Percentiles rank a stretch among this genome's conserved stretches.
These are phyloP conservation scores for Caenorhabditis sp. DNA, from an alignment of 2,888 invertebrate genomes.

Conservation along the genomic window DNA sequence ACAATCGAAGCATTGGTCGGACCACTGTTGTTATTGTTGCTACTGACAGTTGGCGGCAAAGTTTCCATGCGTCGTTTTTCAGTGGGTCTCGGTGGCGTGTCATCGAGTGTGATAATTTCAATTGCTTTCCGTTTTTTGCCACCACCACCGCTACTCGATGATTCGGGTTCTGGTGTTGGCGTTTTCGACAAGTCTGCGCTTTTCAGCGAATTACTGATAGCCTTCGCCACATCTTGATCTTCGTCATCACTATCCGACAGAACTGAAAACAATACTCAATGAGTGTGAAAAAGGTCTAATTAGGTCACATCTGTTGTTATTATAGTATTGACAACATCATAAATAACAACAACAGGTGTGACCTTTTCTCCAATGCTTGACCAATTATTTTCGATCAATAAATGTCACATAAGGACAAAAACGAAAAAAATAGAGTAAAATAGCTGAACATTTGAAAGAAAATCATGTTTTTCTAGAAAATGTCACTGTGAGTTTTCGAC, in stretches of 20 bases:
- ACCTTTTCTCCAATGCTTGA: too few species aligned
- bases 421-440: too few species aligned
- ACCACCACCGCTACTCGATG: background rate
- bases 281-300: too few species aligned
- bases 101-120: conserved; percentile 37
- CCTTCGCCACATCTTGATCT: conserved; percentile 26
- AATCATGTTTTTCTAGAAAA: too few species aligned
- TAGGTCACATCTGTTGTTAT: too few species aligned
- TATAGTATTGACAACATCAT: too few species aligned
- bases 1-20: background rate
- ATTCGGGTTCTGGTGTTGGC: background rate
- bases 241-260: conserved; percentile 26
- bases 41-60: background rate
- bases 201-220: conserved; percentile 21
- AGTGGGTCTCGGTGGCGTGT: conserved; percentile 25
- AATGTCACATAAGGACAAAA: too few species aligned
- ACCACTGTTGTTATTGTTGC: background rate
- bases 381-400: too few species aligned
- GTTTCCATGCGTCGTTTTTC: background rate
- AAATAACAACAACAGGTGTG: too few species aligned
- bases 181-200: background rate
- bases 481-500: too few species aligned
- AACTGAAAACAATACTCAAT: conserved; percentile 12
- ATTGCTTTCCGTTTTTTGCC: background rate
- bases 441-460: too few species aligned